Evolutionary conservation across 1,140 invertebrate species (phyloP), one percentile per base, ranked within the genome.

Genomic region (Drosophila miranda): DNA sequence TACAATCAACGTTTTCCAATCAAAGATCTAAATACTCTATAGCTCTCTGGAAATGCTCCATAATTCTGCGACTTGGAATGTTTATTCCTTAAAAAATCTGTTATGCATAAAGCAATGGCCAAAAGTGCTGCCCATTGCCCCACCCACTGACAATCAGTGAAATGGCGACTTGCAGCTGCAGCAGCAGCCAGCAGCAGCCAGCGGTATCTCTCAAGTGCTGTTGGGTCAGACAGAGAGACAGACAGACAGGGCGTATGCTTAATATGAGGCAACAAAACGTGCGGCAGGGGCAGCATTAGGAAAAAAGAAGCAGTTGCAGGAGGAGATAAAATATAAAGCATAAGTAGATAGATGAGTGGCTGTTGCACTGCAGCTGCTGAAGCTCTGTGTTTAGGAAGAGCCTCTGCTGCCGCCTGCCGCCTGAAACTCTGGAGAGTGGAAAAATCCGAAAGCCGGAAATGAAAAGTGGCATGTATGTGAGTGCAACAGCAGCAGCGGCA

Each of bases 301-400:
- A 52, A 44, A 48, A 44, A 30, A 19, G 58, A 57, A 62, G 49
- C 66, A 68, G 54, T 59, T 71, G 77, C 60, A 44, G 34, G 11
- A 58, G 71, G 53, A 75, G 71, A 80, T 79, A 71, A 80, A 71
- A 80, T 75, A 81, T 81, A 81, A 81, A 75, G 62, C 78, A 76
- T 81, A 81, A 81, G 78, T 81, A 81, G 78, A 81, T 81, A 73
- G 72, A 81, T 81, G 78, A 81, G 78, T 81, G 73, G 78, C 58
- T 73, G 70, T 59, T 62, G 69, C 48, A 19, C 57, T 30, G 63
- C 61, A 49, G 63, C 74, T 57, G 66, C 51, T 57, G 66, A 67
- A 68, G 61, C 62, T 68, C 59, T 74, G 69, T 61, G 66, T 71
- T 71, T 71, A 45, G 60, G 44, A 51, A 34, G 44, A 16, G 43